Base-by-base conservation (phyloP, 2,113 vertebrate species). In the Trichechus manatus region DNA sequence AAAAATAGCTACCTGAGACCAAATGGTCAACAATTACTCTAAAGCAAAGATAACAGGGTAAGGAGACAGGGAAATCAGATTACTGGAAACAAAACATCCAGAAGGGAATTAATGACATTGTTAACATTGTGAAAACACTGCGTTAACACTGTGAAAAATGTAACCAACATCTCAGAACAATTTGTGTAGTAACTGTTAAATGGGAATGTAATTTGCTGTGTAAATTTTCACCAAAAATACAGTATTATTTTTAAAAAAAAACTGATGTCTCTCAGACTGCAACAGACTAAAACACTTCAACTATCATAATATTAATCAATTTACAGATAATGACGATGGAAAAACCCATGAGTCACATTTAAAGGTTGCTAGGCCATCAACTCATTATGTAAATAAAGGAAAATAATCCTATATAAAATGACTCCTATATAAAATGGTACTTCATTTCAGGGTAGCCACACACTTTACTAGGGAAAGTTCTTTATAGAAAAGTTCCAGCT, bases 401-500 rank as follows among this genome's bases (percentile, higher is more conserved):
- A 91, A 96, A 85, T 36, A 97, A 2, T 91, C 29, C 33, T 70
- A 56, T 13, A 94, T 50, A 13, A 95, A 17, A 89, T 39, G 42
- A 97, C 3, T 91, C 29, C 33, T 70, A 56, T 13, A 94, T 50
- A 13, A 95, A 17, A 89, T 39, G 31, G 14, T 47, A 47, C 10
- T 47, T 47, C 56, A 50, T 82, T 72, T 80, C 44, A 92, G 14
- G 29, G 36, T 64, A 94, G 89, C 13, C 29, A 72, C 23, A 66
- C n/a, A 91, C 91, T 0, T 47, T 25, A 93, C 86, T 47, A 93
- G 36, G 36, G 0, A 83, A 87, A 78, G 33, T 15, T 92, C 63
- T 81, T 83, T 22, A 70, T 5, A 80, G 27, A 96, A 84, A 97
- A 87, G 25, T 81, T 94, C 23, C 56, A 94, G 19, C 36, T 80